phyloP scores from a whole-genome alignment of 1,140 invertebrate genomes.

The Bactericera cockerelli region DNA sequence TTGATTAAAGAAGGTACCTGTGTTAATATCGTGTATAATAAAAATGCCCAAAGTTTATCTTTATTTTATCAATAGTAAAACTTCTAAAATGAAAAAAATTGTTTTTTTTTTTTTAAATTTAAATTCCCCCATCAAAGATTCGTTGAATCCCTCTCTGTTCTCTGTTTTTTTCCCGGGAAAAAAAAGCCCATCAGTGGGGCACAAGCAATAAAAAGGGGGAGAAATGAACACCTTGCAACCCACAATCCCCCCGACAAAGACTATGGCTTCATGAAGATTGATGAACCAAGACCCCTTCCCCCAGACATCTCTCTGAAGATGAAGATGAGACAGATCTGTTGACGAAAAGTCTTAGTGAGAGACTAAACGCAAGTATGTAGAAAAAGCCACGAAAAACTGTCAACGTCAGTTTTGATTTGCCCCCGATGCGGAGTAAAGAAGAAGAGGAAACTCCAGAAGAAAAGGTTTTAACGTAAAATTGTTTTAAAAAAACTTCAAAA shows the following conservation, averaged over 20 bases:
- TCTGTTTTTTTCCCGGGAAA: not conserved
- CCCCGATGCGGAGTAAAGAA: slow-evolving; percentile 39
- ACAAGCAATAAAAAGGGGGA: slow-evolving; percentile 59
- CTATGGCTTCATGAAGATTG: slow-evolving; percentile 99
- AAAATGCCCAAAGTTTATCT: no score
- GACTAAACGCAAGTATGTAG: slow-evolving; percentile 27
- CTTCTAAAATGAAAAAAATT: no score
- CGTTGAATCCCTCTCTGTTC: no score
- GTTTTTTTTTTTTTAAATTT: no score
- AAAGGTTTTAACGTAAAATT: no score
- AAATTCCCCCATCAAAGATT: no score
- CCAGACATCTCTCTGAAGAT: slow-evolving; percentile 49
- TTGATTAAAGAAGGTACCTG: no score
- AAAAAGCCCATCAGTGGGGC: not conserved
- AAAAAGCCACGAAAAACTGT: not conserved
- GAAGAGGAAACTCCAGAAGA: slow-evolving; percentile 43
- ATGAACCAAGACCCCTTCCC: slow-evolving; percentile 97
- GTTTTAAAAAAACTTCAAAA: no score
- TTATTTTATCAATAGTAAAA: no score
- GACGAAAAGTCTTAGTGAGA: slow-evolving; percentile 63
- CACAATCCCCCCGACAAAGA: slow-evolving; percentile 95
- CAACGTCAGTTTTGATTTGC: not conserved
- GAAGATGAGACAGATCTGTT: slow-evolving; percentile 48
- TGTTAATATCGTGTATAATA: no score
- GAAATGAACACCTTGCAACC: slow-evolving; percentile 99